Percentiles rank a stretch among this genome's conserved stretches.
These are phyloP conservation scores for Sialia sialis DNA, from an alignment of 2,113 vertebrate species.

Conservation along the genomic window DNA sequence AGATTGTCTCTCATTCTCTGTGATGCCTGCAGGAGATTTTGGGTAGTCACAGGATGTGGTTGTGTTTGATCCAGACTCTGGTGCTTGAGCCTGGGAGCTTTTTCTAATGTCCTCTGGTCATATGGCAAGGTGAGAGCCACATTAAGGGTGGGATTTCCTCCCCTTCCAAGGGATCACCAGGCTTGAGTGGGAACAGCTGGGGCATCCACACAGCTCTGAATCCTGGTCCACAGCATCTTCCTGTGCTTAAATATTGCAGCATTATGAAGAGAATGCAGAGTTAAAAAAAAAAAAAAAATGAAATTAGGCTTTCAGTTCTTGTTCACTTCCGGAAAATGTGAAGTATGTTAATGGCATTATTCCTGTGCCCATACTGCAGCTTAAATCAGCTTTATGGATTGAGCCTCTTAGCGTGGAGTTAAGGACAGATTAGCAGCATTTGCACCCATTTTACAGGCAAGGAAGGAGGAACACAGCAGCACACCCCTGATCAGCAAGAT, in stretches of 20 bases:
- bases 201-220: not conserved
- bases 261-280: not conserved
- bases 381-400: not conserved
- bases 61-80: not conserved
- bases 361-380: not conserved
- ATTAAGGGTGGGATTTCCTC: not conserved
- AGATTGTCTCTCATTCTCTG: not conserved
- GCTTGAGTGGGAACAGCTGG: not conserved
- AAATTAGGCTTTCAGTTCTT: not conserved
- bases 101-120: not conserved
- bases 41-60: not conserved
- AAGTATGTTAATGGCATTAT: not conserved
- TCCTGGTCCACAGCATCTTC: fast-evolving
- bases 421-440: not conserved
- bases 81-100: not conserved
- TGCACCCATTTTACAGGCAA: slow-evolving; percentile 2
- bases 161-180: not conserved
- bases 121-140: not conserved
- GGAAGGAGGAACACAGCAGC: not conserved
- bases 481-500: not conserved
- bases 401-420: not conserved
- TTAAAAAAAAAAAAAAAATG: not conserved
- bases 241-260: not conserved
- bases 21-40: not conserved
- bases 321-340: not conserved